phyloP scores from a whole-genome alignment of 1,140 invertebrate species.

The Macrotrachela quadricornifera region DNA sequence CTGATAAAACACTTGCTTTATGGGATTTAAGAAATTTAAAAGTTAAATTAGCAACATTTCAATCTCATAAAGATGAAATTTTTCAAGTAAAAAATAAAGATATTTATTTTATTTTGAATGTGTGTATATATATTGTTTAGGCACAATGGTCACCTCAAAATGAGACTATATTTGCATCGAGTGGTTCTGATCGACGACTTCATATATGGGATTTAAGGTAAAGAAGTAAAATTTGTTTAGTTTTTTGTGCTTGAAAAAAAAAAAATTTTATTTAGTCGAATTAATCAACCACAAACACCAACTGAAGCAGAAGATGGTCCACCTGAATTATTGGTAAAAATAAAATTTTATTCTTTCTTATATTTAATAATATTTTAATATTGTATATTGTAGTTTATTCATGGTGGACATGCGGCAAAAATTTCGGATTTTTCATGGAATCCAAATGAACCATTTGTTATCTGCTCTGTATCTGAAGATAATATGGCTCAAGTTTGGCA shows the following conservation, averaged over 20 bases:
- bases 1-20: constrained; percentile 9
- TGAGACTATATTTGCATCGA: not conserved
- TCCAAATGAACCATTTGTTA: constrained; percentile 98
- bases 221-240: not conserved
- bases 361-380: too few species aligned
- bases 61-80: constrained; percentile 3
- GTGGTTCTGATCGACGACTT: not conserved
- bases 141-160: not conserved
- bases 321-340: not conserved
- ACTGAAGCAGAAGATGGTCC: not conserved
- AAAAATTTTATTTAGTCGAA: too few species aligned
- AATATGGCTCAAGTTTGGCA: constrained; percentile 83
- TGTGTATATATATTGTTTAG: not conserved
- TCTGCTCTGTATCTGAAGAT: constrained; percentile 97
- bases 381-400: constrained; percentile 42
- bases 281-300: not conserved
- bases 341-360: too few species aligned
- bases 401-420: constrained; percentile 93
- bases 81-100: not conserved
- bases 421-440: constrained; percentile 99
- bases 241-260: too few species aligned
- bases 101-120: too few species aligned
- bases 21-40: constrained; percentile 9
- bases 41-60: constrained; percentile 9
- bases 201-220: not conserved